These are phyloP conservation scores for Dasypus novemcinctus DNA, from an alignment of 2,113 vertebrate genomes.

Conservation along the genomic window DNA sequence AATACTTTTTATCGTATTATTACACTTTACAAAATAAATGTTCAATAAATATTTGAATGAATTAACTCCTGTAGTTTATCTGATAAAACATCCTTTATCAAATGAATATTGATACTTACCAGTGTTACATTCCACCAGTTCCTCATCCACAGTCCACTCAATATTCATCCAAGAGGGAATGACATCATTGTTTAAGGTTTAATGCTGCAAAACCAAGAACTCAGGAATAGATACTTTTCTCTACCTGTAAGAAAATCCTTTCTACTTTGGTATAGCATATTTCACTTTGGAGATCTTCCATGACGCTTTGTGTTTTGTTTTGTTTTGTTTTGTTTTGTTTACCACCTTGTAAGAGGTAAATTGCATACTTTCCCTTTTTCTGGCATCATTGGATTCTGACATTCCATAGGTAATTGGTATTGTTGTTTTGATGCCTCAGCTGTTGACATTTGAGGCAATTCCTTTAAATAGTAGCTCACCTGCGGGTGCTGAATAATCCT, in stretches of 20 bases:
- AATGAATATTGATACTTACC: constrained; percentile 42
- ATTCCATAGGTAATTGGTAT: background rate
- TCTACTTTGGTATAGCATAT: background rate
- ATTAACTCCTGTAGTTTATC: constrained; percentile 34
- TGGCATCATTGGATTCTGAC: background rate
- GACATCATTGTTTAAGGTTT: background rate
- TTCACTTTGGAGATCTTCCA: background rate
- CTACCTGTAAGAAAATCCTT: background rate
- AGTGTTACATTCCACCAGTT: background rate
- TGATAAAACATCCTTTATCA: constrained; percentile 50
- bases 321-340: background rate
- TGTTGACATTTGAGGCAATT: constrained; percentile 39
- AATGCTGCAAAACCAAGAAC: background rate
- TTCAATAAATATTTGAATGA: constrained; percentile 44
- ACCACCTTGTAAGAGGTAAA: background rate
- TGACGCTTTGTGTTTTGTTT: background rate
- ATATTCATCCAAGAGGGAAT: background rate
- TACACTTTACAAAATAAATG: constrained; percentile 54
- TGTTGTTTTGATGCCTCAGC: background rate
- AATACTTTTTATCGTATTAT: background rate
- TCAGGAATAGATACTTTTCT: background rate
- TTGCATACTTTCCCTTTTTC: background rate
- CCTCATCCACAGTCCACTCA: constrained; percentile 1
- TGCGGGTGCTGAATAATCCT: constrained; percentile 25
- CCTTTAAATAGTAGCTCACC: constrained; percentile 43